Evolutionary conservation across 2,113 vertebrate species (phyloP).

Genomic region (Oceanodroma tethys): DNA sequence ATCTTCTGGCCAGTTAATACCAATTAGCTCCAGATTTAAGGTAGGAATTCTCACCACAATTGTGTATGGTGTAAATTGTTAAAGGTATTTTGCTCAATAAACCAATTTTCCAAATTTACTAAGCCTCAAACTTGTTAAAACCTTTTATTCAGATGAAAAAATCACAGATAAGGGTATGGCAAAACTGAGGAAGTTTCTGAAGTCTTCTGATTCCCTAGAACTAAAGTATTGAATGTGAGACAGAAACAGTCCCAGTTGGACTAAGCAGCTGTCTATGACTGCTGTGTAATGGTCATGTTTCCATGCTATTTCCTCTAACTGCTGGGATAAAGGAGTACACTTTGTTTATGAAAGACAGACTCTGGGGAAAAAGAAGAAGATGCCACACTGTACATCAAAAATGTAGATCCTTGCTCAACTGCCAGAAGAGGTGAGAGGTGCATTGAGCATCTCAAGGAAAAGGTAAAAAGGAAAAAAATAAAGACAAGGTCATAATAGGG

Average conservation of each 20-base stretch:
- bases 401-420: background rate
- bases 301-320: background rate
- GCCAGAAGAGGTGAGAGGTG: background rate
- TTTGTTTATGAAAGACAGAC: background rate
- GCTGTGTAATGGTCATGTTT: background rate
- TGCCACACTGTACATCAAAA: background rate
- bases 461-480: background rate
- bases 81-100: background rate
- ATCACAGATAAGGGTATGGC: background rate
- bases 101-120: background rate
- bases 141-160: background rate
- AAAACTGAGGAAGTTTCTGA: background rate
- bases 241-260: background rate
- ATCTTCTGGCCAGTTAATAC: background rate
- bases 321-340: background rate
- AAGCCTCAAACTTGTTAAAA: background rate
- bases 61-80: background rate
- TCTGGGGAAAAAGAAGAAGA: background rate
- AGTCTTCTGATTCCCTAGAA: background rate
- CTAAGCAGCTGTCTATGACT: background rate
- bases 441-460: background rate
- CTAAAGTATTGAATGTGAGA: background rate
- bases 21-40: background rate
- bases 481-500: background rate
- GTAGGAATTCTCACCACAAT: background rate